phyloP scores from a whole-genome alignment of 30 jellyfish, hydroid and myxozoan species.

The Cassiopea xamachana region DNA sequence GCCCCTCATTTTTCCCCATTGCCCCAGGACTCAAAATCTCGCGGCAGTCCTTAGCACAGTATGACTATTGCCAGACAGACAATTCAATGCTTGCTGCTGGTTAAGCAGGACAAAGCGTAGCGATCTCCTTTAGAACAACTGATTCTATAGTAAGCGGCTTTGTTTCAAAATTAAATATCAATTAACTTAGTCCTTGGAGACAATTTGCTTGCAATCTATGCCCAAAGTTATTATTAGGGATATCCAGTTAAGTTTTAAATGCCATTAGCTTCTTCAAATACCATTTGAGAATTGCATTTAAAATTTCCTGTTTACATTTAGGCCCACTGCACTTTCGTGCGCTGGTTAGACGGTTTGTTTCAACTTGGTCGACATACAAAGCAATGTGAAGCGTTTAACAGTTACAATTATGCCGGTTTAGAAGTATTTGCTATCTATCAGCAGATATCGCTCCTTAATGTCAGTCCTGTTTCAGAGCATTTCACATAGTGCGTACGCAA shows the following conservation, averaged over 20 bases:
- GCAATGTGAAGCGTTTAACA: not conserved
- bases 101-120: not conserved
- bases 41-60: too few species aligned
- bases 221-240: not conserved
- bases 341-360: not conserved
- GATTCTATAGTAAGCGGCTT: not conserved
- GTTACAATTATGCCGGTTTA: not conserved
- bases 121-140: not conserved
- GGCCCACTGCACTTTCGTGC: not conserved
- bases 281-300: not conserved
- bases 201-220: not conserved
- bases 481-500: too few species aligned
- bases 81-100: not conserved
- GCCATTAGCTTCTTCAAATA: not conserved
- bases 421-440: too few species aligned
- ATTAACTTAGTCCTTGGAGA: not conserved
- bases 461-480: too few species aligned
- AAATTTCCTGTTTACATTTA: not conserved
- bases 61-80: not conserved
- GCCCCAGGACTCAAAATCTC: too few species aligned
- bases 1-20: too few species aligned
- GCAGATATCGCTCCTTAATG: too few species aligned
- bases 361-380: not conserved
- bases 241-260: not conserved
- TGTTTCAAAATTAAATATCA: not conserved